Percentiles rank a stretch among this genome's conserved stretches.
These are phyloP conservation scores for Martes martes DNA, from an alignment of 2,113 vertebrate genomes.

Conservation along the genomic window DNA sequence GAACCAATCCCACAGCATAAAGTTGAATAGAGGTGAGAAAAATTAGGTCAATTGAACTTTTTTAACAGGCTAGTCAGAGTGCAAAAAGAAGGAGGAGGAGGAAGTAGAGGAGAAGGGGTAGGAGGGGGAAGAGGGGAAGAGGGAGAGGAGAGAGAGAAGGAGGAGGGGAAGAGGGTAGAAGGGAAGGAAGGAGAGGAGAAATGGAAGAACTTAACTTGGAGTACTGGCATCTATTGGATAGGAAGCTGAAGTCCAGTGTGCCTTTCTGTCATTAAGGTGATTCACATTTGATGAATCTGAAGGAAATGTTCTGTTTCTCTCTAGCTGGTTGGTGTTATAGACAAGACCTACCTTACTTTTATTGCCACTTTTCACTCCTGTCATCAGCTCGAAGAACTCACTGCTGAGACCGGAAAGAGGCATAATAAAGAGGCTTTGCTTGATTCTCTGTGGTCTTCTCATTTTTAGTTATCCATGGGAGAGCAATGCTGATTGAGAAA, in stretches of 20 bases:
- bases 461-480: not conserved
- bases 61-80: slow-evolving; percentile 48
- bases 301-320: not conserved
- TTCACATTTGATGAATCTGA: slow-evolving; percentile 21
- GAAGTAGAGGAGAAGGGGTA: not conserved
- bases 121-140: too few species aligned
- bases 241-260: slow-evolving; percentile 6
- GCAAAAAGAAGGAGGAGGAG: not conserved
- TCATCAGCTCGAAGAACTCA: slow-evolving; percentile 8
- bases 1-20: not conserved
- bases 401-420: not conserved
- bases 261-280: slow-evolving; percentile 34
- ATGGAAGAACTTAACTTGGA: slow-evolving; percentile 6
- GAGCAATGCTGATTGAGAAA: slow-evolving; percentile 9
- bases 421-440: not conserved
- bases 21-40: not conserved
- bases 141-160: not conserved
- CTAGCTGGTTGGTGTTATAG: slow-evolving; percentile 44
- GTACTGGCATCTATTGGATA: not conserved
- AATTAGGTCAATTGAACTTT: slow-evolving; percentile 62
- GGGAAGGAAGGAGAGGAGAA: not conserved
- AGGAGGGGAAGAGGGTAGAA: not conserved
- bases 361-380: not conserved
- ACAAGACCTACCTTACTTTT: not conserved
- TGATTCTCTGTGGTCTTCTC: not conserved